Conservation (phyloP, 2,113 vertebrate genomes). For the Callocephalon fimbriatum region DNA sequence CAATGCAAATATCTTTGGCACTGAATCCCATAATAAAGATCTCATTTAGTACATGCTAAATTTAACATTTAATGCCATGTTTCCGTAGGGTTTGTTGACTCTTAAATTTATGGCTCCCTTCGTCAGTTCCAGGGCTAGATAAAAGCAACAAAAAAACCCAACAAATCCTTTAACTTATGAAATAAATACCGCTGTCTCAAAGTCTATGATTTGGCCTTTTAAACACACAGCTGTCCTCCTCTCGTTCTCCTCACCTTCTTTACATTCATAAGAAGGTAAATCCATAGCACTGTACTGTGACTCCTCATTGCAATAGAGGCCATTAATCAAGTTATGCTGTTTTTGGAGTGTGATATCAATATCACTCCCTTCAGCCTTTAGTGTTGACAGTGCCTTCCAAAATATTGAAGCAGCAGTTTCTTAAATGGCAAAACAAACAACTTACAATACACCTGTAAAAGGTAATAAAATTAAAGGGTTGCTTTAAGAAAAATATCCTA, state of each 20-base stretch:
- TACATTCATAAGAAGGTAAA: neutral
- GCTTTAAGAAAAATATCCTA: neutral
- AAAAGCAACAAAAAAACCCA: neutral
- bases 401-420: neutral
- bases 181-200: neutral
- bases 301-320: neutral
- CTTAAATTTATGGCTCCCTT: neutral
- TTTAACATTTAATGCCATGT: neutral
- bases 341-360: neutral
- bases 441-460: neutral
- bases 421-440: neutral
- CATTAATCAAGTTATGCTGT: neutral
- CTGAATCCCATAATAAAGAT: neutral
- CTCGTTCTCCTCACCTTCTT: neutral
- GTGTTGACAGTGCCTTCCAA: neutral
- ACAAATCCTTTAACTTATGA: neutral
- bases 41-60: neutral
- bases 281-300: neutral
- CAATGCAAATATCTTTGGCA: neutral
- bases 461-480: neutral
- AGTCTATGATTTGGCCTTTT: neutral
- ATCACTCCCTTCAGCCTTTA: neutral
- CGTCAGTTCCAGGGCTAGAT: neutral
- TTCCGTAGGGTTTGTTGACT: conserved; percentile 1
- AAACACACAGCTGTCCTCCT: neutral